Conservation (phyloP, 2,797 vertebrate species). For the Lepus townsendii region DNA sequence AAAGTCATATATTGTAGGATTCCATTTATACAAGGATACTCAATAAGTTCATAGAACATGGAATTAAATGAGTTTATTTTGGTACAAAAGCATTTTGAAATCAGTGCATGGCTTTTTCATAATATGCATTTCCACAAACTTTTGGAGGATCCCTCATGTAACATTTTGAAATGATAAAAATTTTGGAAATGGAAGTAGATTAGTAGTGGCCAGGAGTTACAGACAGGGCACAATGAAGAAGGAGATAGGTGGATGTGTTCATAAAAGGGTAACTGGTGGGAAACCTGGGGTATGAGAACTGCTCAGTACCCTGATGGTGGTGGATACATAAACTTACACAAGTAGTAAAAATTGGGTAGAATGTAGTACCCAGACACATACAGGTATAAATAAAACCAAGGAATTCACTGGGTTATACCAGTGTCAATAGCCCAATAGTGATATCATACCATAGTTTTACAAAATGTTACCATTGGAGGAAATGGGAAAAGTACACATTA, state of each 20-base stretch:
- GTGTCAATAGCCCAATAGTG: neutral
- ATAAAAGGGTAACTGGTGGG: neutral
- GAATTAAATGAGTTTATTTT: no score
- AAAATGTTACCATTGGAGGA: neutral
- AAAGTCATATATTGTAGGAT: neutral
- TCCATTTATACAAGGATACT: neutral
- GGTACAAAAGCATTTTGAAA: no score
- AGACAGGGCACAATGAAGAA: neutral
- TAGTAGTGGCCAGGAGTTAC: neutral
- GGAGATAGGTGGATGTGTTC: fast-evolving
- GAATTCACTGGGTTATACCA: neutral
- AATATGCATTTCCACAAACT: no score
- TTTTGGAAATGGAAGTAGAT: neutral
- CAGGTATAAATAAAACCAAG: neutral
- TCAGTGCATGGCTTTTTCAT: no score
- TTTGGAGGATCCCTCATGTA: no score
- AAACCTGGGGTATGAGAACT: neutral
- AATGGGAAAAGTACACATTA: neutral
- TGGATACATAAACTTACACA: neutral
- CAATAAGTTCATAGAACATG: no score
- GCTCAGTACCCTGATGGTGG: neutral
- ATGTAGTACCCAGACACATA: neutral
- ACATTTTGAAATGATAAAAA: neutral
- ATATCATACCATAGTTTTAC: neutral
- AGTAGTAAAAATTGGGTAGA: neutral